phyloP scores from a whole-genome alignment of 2,797 vertebrate genomes.

The Lithobates sylvaticus region DNA sequence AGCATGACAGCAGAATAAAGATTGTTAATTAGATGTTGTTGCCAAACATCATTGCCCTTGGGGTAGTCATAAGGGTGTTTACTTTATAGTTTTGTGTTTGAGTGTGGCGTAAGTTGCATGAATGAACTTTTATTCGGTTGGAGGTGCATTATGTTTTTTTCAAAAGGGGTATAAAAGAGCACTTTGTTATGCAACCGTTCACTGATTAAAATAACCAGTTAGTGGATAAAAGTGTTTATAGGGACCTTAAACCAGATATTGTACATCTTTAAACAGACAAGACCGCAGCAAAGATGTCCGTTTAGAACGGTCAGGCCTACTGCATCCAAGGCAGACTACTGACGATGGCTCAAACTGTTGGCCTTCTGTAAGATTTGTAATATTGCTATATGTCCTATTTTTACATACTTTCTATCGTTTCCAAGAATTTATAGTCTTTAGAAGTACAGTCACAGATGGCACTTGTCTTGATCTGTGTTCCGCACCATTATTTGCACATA shows the following conservation, averaged over 20 bases:
- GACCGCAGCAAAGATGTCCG: too few relatives aligned
- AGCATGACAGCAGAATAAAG: slow-evolving; percentile 19
- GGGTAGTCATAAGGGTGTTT: slow-evolving; percentile 50
- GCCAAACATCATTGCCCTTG: slow-evolving; percentile 36
- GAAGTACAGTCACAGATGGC: neutral
- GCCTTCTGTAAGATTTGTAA: neutral
- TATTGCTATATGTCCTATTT: neutral
- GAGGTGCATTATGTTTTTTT: neutral
- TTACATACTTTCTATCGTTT: slow-evolving; percentile 21
- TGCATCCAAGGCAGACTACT: too few relatives aligned
- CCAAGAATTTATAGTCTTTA: neutral
- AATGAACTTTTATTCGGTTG: neutral
- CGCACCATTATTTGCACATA: neutral
- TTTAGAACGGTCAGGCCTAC: too few relatives aligned
- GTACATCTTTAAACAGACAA: too few relatives aligned
- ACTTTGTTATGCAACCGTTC: neutral
- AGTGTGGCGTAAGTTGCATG: neutral
- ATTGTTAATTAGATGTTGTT: slow-evolving; percentile 35
- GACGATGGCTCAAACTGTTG: too few relatives aligned
- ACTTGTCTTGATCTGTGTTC: neutral
- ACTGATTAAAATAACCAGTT: neutral
- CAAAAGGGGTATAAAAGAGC: neutral
- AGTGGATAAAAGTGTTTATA: too few relatives aligned
- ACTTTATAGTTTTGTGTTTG: neutral
- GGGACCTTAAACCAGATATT: too few relatives aligned